phyloP scores from a whole-genome alignment of 2,797 vertebrate genomes.

The Pseudomugil tenellus region DNA sequence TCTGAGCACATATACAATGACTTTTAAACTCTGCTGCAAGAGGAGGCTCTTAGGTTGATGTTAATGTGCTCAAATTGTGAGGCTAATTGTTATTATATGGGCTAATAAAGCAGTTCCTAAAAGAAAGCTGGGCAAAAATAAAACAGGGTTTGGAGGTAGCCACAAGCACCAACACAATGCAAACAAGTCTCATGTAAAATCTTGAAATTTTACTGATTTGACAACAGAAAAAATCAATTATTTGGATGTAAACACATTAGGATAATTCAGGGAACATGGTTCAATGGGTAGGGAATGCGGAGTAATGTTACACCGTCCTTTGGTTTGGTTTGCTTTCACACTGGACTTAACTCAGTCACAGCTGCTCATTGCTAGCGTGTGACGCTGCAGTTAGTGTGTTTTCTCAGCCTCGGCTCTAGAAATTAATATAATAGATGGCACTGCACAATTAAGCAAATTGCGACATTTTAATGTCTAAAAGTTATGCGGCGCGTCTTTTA shows the following conservation, averaged over 20 bases:
- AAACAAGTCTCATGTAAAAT: background rate
- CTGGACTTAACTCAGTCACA: too few relatives aligned
- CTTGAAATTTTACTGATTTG: background rate
- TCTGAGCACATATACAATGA: conserved; percentile 33
- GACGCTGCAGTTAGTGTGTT: too few relatives aligned
- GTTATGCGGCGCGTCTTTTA: too few relatives aligned
- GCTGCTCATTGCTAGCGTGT: too few relatives aligned
- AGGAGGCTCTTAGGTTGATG: conserved; percentile 38
- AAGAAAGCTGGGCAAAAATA: conserved; percentile 1
- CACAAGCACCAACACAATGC: background rate
- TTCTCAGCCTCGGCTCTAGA: too few relatives aligned
- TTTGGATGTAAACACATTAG: background rate
- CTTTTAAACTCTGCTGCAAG: conserved; percentile 14
- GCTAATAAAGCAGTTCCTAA: background rate
- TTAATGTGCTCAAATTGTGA: conserved; percentile 13
- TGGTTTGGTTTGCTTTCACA: too few relatives aligned
- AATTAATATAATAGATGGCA: too few relatives aligned
- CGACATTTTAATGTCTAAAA: too few relatives aligned
- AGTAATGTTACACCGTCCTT: too few relatives aligned
- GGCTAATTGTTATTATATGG: background rate
- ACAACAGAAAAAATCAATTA: background rate
- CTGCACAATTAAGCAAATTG: too few relatives aligned
- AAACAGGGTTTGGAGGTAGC: background rate
- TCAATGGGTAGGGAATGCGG: too few relatives aligned
- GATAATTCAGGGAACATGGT: too few relatives aligned